Evolutionary conservation across 37 sponge, comb jelly and placozoan genomes (phyloP).

Genomic region (Beroe forskalii): DNA sequence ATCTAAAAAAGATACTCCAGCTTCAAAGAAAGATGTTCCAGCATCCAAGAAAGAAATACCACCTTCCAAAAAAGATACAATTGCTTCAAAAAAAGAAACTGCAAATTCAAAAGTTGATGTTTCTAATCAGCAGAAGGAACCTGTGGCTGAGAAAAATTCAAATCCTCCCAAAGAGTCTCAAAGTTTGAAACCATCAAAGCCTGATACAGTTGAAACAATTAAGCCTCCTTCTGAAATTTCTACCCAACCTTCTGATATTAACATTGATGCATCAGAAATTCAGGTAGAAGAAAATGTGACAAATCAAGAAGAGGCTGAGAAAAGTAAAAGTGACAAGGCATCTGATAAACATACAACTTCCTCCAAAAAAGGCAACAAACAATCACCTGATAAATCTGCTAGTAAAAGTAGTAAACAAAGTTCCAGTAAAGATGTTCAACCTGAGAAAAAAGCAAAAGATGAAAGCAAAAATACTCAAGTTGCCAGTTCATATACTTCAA

Average conservation of each 20-base stretch:
- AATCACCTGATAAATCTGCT: neutral
- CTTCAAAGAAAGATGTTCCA: neutral
- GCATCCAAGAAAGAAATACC: neutral
- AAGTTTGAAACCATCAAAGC: neutral
- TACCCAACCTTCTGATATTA: neutral
- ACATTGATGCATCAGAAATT: neutral
- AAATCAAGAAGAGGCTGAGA: neutral
- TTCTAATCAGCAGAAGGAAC: neutral
- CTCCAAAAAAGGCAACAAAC: neutral
- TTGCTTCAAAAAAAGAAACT: neutral
- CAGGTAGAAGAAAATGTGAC: neutral
- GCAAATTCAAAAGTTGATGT: neutral
- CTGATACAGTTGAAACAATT: neutral
- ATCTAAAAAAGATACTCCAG: neutral
- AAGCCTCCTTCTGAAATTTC: neutral
- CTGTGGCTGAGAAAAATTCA: constrained; percentile 15
- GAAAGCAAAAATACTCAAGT: no score
- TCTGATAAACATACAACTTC: neutral
- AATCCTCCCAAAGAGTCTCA: neutral
- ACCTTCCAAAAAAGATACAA: neutral
- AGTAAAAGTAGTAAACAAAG: neutral
- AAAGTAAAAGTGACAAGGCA: constrained; percentile 22
- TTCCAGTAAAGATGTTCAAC: neutral
- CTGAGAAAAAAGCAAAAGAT: neutral
- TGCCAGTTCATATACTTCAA: neutral